Conservation (phyloP, 2,888 invertebrate genomes). For the Thysanoteuthis rhombus region DNA sequence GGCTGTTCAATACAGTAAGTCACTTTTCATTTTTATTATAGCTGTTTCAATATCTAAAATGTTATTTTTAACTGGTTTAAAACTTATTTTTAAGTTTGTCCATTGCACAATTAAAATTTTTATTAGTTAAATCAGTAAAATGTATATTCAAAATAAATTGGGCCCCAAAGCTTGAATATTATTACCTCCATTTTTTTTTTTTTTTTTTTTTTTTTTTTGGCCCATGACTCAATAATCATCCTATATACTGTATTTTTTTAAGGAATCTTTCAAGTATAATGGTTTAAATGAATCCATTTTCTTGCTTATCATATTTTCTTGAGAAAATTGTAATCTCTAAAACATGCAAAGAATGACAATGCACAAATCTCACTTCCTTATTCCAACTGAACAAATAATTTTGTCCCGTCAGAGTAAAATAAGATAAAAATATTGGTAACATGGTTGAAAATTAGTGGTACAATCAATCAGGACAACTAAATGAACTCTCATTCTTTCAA, state of each 20-base stretch:
- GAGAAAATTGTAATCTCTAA: too few species aligned
- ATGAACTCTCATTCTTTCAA: background rate
- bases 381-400: background rate
- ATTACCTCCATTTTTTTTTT: background rate
- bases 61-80: background rate
- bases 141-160: background rate
- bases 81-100: background rate
- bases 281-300: background rate
- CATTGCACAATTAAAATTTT: background rate
- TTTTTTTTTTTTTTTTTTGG: background rate
- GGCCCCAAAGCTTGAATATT: background rate
- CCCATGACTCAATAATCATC: background rate
- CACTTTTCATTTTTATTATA: background rate
- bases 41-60: too few species aligned
- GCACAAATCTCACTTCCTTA: background rate
- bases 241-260: background rate
- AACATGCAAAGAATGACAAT: too few species aligned
- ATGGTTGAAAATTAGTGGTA: background rate
- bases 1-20: constrained; percentile 95
- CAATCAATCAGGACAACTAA: background rate
- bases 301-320: too few species aligned
- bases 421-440: background rate
- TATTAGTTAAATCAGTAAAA: background rate
- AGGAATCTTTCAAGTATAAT: background rate
- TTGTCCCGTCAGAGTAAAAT: background rate